Percentiles rank a stretch among this genome's conserved stretches.
phyloP scores from a whole-genome alignment of 2,797 vertebrate species.

The Lerista edwardsae region DNA sequence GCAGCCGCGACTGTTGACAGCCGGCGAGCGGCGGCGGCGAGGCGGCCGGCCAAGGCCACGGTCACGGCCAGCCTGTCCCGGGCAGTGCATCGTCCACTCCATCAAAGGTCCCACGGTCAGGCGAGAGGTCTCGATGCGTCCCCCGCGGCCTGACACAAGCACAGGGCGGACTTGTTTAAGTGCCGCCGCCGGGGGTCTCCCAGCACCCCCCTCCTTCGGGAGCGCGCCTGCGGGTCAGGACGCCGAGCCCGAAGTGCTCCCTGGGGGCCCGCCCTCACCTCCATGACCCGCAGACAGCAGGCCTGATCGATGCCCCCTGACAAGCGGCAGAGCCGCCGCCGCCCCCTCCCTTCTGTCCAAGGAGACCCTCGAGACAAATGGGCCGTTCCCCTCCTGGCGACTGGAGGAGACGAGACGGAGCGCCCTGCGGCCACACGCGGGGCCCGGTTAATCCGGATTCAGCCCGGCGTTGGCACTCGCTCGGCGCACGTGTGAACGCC shows the following conservation, averaged over 20 bases:
- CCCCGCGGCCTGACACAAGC: constrained; percentile 80
- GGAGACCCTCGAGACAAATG: constrained; percentile 72
- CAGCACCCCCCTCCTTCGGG: constrained; percentile 82
- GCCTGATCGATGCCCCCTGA: constrained; percentile 78
- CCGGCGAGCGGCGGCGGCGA: rapidly evolving
- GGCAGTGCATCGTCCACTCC: constrained; percentile 79
- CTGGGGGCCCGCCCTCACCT: constrained; percentile 75
- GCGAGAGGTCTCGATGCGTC: constrained; percentile 76
- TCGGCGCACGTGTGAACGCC: too few relatives aligned
- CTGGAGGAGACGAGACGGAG: not conserved
- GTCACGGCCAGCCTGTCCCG: constrained; percentile 67
- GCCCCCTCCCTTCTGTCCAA: constrained; percentile 52
- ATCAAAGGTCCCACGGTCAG: constrained; percentile 82
- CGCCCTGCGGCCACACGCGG: too few relatives aligned
- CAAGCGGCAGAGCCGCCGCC: constrained; percentile 71
- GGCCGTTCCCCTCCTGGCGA: constrained; percentile 57
- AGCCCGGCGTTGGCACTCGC: too few relatives aligned
- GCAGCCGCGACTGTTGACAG: too few relatives aligned
- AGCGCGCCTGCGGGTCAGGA: constrained; percentile 78
- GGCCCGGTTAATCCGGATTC: too few relatives aligned
- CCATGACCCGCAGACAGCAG: constrained; percentile 69
- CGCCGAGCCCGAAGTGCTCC: constrained; percentile 76
- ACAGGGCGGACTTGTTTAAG: constrained; percentile 81
- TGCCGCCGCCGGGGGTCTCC: constrained; percentile 74
- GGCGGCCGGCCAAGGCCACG: not conserved